These are phyloP conservation scores for Nemotelus nigrinus DNA, from an alignment of 2,888 invertebrate species.

Conservation along the genomic window DNA sequence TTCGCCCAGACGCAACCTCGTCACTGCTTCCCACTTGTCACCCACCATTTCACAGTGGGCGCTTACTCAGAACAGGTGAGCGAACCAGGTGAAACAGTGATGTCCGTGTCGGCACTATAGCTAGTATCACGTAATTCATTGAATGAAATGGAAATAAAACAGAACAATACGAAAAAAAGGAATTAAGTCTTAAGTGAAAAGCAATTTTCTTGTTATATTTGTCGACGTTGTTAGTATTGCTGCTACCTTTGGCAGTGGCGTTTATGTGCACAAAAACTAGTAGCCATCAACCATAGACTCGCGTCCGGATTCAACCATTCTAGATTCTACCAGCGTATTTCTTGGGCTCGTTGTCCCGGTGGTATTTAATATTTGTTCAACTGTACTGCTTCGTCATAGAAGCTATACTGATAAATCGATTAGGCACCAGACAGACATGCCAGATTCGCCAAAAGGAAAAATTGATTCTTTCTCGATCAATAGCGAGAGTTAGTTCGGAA, in stretches of 20 bases:
- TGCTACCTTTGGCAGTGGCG: neutral
- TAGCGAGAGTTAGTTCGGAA: too few species aligned
- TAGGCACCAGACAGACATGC: too few species aligned
- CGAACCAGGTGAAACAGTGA: neutral
- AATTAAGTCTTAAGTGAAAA: slow-evolving; percentile 50
- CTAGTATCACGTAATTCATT: slow-evolving; percentile 39
- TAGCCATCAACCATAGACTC: too few species aligned
- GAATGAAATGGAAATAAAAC: slow-evolving; percentile 42
- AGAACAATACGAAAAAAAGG: slow-evolving; percentile 26
- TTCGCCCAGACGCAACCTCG: slow-evolving; percentile 16
- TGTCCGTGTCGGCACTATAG: slow-evolving; percentile 1
- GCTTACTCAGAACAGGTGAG: neutral
- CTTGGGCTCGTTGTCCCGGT: too few species aligned
- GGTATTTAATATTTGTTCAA: too few species aligned
- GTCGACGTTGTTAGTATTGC: slow-evolving; percentile 34
- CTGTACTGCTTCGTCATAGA: too few species aligned
- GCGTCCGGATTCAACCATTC: too few species aligned
- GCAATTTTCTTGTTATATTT: slow-evolving; percentile 48
- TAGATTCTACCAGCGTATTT: too few species aligned
- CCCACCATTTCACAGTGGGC: neutral
- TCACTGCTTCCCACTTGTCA: neutral
- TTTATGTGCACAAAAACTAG: too few species aligned
- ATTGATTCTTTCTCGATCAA: too few species aligned
- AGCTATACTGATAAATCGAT: too few species aligned
- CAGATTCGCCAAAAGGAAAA: too few species aligned